phyloP scores from a whole-genome alignment of 1,140 invertebrate genomes.

The Arion vulgaris region DNA sequence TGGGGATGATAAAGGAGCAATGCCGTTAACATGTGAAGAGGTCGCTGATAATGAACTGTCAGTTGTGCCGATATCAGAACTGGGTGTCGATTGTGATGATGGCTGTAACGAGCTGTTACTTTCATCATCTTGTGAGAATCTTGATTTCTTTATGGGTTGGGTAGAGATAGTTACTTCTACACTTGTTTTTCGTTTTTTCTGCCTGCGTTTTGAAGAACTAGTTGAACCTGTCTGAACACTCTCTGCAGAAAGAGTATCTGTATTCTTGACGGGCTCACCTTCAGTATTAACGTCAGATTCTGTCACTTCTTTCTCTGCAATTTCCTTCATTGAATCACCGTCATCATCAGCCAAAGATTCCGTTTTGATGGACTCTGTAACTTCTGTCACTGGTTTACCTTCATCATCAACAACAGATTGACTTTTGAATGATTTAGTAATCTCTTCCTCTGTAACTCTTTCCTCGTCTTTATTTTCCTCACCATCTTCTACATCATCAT shows the following conservation, averaged over 20 bases:
- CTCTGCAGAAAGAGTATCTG: not conserved
- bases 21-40: conserved; percentile 5
- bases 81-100: not conserved
- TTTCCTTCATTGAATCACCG: not conserved
- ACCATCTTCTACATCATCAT: not conserved
- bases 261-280: not conserved
- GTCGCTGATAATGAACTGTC: not conserved
- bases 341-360: no score
- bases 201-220: not conserved
- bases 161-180: not conserved
- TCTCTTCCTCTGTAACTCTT: not conserved
- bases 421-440: not conserved
- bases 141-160: not conserved
- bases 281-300: no score
- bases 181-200: not conserved
- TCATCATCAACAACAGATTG: not conserved
- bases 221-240: not conserved
- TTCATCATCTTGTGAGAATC: not conserved
- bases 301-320: no score
- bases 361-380: no score
- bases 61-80: not conserved
- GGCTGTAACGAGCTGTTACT: not conserved
- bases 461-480: not conserved
- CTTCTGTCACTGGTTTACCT: not conserved
- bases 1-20: not conserved